Evolutionary conservation across 2,113 vertebrate species (phyloP).

Genomic region (Lathamus discolor): DNA sequence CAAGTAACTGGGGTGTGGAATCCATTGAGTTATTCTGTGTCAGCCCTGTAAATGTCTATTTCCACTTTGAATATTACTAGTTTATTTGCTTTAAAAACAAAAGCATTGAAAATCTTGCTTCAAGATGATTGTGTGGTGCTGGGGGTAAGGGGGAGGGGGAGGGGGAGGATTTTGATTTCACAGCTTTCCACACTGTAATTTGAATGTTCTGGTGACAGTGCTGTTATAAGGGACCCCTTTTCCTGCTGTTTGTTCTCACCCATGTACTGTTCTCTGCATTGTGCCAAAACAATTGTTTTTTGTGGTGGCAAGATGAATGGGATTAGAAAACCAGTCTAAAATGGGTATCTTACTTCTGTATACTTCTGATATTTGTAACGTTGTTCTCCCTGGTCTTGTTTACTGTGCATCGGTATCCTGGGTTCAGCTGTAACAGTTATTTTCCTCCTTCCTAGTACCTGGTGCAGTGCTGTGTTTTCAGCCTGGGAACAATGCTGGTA

Average conservation of each 20-base stretch:
- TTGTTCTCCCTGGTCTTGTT: background rate
- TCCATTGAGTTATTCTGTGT: background rate
- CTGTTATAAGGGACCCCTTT: background rate
- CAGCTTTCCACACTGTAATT: background rate
- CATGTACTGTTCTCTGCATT: background rate
- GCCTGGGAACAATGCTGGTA: too few relatives aligned
- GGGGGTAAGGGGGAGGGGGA: background rate
- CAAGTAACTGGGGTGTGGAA: background rate
- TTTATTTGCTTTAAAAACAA: background rate
- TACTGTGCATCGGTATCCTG: background rate
- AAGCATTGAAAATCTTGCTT: background rate
- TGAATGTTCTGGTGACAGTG: background rate
- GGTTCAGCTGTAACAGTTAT: too few relatives aligned
- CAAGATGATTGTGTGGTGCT: background rate
- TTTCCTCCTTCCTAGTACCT: too few relatives aligned
- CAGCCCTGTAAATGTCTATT: background rate
- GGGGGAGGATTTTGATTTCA: background rate
- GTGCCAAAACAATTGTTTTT: conserved; percentile 20
- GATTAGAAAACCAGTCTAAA: background rate
- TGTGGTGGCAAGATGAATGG: conserved; percentile 20
- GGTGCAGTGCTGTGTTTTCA: too few relatives aligned
- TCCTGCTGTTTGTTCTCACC: background rate
- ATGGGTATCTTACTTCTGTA: background rate
- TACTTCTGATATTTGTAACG: background rate
- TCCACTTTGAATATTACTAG: background rate